Percentiles rank a stretch among this genome's conserved stretches.
Conservation (phyloP, 2,113 vertebrate genomes). For the Myodes glareolus region DNA sequence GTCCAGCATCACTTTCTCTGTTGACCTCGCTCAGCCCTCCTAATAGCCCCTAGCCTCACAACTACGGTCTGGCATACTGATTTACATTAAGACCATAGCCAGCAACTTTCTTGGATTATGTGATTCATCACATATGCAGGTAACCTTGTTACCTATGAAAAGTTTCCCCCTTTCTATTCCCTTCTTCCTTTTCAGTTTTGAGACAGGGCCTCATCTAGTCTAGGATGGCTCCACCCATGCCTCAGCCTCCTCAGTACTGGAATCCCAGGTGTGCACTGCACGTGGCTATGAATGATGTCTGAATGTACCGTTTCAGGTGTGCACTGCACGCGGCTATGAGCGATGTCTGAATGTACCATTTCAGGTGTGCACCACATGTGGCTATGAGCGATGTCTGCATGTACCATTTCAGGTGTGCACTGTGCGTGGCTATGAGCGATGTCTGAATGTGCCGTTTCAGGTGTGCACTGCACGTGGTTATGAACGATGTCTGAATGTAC, state of each 20-base stretch:
- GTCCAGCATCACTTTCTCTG: neutral
- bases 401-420: neutral
- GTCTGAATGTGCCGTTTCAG: no score
- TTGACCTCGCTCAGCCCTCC: neutral
- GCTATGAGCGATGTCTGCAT: neutral
- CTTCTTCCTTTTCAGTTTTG: neutral
- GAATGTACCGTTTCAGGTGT: no score
- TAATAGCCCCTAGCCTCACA: neutral
- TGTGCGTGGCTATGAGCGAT: neutral
- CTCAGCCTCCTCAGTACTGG: neutral
- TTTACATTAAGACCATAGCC: neutral
- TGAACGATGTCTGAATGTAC: neutral
- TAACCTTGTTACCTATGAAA: neutral
- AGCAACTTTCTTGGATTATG: neutral
- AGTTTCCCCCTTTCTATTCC: no score
- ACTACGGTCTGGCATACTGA: neutral
- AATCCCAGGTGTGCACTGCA: neutral
- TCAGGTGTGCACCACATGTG: neutral
- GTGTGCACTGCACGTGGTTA: neutral
- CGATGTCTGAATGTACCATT: accelerated
- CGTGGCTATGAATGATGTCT: neutral
- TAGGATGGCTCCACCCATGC: neutral
- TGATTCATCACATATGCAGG: neutral
- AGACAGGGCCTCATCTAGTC: neutral
- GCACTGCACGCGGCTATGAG: no score